Evolutionary conservation across 2,113 vertebrate species (phyloP).

Genomic region (Pseudorhombus dupliciocellatus): DNA sequence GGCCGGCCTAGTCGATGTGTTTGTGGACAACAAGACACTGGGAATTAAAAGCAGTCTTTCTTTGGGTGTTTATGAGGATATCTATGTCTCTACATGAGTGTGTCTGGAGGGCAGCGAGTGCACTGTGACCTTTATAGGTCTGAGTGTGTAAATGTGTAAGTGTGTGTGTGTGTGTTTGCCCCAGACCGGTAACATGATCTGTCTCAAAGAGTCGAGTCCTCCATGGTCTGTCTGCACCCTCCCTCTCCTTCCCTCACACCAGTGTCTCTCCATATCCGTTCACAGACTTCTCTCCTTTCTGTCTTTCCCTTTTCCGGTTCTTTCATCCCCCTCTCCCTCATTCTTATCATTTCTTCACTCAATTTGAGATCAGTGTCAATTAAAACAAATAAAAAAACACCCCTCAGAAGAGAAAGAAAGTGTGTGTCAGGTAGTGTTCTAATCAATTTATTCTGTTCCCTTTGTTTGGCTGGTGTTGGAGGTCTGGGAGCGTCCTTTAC

Average conservation of each 20-base stretch:
- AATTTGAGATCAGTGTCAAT: conserved; percentile 20
- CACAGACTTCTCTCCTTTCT: conserved; percentile 52
- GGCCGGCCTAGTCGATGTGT: background rate
- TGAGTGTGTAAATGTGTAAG: conserved; percentile 36
- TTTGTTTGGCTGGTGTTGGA: conserved; percentile 57
- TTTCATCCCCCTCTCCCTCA: conserved; percentile 12
- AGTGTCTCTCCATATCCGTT: conserved; percentile 16
- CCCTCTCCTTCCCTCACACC: conserved; percentile 26
- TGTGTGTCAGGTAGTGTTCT: conserved; percentile 37
- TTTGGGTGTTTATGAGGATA: conserved; percentile 33
- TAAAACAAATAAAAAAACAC: background rate
- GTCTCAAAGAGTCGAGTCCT: conserved; percentile 51
- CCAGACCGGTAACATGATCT: conserved; percentile 68
- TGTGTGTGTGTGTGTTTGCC: conserved; percentile 43
- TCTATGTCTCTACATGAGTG: conserved; percentile 38
- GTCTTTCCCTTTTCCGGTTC: conserved; percentile 29
- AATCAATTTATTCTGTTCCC: conserved; percentile 61
- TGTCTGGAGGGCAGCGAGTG: conserved; percentile 68
- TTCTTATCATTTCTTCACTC: background rate
- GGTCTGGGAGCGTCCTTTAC: conserved; percentile 42
- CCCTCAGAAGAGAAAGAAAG: conserved; percentile 13
- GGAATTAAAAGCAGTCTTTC: conserved; percentile 40
- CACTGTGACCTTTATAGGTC: conserved; percentile 63
- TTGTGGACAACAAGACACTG: conserved; percentile 6
- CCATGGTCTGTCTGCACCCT: conserved; percentile 64